Evolutionary conservation across 2,888 invertebrate species (phyloP).

Genomic region (Oscheius onirici): DNA sequence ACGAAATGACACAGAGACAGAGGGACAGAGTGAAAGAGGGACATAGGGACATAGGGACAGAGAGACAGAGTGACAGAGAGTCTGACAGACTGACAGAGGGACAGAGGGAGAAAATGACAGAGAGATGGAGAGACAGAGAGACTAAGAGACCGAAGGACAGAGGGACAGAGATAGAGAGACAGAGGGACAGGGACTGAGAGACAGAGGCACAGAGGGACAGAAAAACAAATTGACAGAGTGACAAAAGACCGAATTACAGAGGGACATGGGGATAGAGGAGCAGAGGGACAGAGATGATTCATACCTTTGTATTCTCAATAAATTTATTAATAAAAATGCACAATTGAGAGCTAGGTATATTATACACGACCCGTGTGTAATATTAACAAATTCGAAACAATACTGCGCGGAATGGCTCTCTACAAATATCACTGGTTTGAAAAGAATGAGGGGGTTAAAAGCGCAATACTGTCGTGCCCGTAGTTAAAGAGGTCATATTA

Average conservation of each 20-base stretch:
- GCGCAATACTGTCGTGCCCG: slow-evolving; percentile 25
- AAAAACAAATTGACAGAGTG: background rate
- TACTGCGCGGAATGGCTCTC: slow-evolving; percentile 17
- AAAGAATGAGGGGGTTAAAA: background rate
- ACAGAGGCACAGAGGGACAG: too few relatives aligned
- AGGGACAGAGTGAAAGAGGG: background rate
- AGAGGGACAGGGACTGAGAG: too few relatives aligned
- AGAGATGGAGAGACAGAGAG: background rate
- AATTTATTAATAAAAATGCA: slow-evolving; percentile 21
- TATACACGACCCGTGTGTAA: slow-evolving; percentile 19
- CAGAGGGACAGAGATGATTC: background rate
- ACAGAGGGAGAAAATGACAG: background rate
- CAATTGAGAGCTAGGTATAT: slow-evolving; percentile 10
- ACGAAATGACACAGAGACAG: background rate
- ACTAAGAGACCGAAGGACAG: background rate
- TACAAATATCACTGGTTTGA: slow-evolving; percentile 8
- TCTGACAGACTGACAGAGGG: too few relatives aligned
- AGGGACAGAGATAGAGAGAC: background rate
- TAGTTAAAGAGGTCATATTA: background rate
- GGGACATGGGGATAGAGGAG: background rate
- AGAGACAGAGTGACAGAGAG: background rate
- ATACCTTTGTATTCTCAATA: background rate
- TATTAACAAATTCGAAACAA: slow-evolving; percentile 14
- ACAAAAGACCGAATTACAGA: too few relatives aligned
- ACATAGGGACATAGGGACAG: background rate